Evolutionary conservation across 2,888 invertebrate species (phyloP).

Genomic region (Camponotus fellah): DNA sequence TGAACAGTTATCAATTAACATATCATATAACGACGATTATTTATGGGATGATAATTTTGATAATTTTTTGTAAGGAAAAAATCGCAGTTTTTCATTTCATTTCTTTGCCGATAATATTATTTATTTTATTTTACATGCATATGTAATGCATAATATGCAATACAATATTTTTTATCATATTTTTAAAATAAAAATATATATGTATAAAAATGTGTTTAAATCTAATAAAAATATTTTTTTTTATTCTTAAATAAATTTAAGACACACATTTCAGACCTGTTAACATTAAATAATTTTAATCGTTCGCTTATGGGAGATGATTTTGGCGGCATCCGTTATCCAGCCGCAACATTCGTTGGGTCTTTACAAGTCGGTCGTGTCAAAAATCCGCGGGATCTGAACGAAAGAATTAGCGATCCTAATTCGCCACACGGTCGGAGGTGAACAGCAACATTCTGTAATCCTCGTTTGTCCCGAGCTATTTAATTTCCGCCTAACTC

Average conservation of each 20-base stretch:
- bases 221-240: not conserved
- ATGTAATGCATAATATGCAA: not conserved
- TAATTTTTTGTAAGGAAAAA: not conserved
- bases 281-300: slow-evolving; percentile 13
- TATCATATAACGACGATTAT: not conserved
- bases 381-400: slow-evolving; percentile 46
- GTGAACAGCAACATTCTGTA: slow-evolving; percentile 47
- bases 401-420: slow-evolving; percentile 45
- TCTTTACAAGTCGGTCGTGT: slow-evolving; percentile 40
- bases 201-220: not conserved
- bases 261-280: not conserved
- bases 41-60: not conserved
- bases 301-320: not conserved
- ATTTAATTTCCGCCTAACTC: slow-evolving; percentile 77
- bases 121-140: not conserved
- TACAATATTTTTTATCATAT: not conserved
- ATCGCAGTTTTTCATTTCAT: not conserved
- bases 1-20: slow-evolving; percentile 18
- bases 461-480: slow-evolving; percentile 68
- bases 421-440: slow-evolving; percentile 59
- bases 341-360: not conserved
- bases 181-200: not conserved
- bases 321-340: slow-evolving; percentile 18
- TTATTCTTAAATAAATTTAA: slow-evolving; percentile 1
- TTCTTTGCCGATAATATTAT: not conserved